Percentiles rank a stretch among this genome's conserved stretches.
Evolutionary conservation across 92 coral and sea anemone species (phyloP).

Genomic region (Blastomussa wellsi): DNA sequence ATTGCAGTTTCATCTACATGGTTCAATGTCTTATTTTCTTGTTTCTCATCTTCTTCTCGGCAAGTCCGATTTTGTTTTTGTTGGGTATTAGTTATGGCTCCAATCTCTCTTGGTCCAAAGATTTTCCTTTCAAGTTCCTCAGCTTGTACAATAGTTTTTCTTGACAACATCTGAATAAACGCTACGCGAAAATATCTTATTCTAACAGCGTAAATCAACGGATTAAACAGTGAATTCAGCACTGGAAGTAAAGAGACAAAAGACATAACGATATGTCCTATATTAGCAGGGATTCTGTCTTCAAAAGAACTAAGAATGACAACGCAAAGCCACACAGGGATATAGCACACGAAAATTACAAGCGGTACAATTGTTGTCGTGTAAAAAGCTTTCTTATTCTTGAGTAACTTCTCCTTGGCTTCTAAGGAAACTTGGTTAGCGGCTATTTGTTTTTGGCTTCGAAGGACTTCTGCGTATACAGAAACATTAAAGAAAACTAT

Average conservation of each 20-base stretch:
- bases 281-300: too few species aligned
- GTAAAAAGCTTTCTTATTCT: constrained; percentile 1
- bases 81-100: too few species aligned
- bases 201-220: constrained; percentile 7
- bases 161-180: background rate
- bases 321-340: background rate
- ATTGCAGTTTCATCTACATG: too few species aligned
- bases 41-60: too few species aligned
- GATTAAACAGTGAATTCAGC: constrained; percentile 1
- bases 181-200: constrained; percentile 1
- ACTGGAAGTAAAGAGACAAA: too few species aligned
- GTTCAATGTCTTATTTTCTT: too few species aligned
- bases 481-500: background rate
- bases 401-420: background rate
- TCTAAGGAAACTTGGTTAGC: background rate
- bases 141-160: background rate
- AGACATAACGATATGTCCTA: too few species aligned
- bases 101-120: too few species aligned
- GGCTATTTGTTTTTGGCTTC: background rate
- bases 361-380: background rate
- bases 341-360: background rate
- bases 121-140: constrained; percentile 1
- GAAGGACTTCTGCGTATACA: background rate
- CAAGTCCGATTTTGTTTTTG: too few species aligned
- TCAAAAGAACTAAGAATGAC: too few species aligned